Percentiles rank a stretch among this genome's conserved stretches.
Evolutionary conservation across 2,113 vertebrate genomes (phyloP).

Genomic region (Otis tarda): DNA sequence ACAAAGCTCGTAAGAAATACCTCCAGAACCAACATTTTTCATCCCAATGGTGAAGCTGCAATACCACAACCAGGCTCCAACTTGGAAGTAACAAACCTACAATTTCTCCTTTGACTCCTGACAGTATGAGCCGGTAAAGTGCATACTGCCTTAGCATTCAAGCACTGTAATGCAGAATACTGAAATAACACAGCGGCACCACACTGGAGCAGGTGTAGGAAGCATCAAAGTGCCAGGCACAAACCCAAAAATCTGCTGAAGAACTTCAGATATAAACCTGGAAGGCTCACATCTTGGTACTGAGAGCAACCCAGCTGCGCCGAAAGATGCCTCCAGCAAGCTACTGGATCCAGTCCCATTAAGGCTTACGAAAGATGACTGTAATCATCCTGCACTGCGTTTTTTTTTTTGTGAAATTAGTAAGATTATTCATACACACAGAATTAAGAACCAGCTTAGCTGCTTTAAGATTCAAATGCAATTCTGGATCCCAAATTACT

Average conservation of each 20-base stretch:
- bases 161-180: background rate
- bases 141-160: background rate
- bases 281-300: background rate
- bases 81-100: background rate
- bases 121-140: background rate
- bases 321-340: background rate
- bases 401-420: background rate
- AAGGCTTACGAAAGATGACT: background rate
- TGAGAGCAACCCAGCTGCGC: background rate
- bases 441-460: background rate
- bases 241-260: background rate
- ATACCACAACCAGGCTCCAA: background rate
- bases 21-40: rapidly evolving
- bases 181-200: background rate
- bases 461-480: background rate
- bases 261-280: background rate
- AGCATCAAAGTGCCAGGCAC: background rate
- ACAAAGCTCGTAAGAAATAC: background rate
- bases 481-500: background rate
- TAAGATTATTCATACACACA: background rate
- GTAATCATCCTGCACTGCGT: background rate
- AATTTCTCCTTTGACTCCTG: background rate
- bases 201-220: background rate
- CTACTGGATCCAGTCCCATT: background rate
- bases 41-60: rapidly evolving